Evolutionary conservation across 2,888 invertebrate genomes (phyloP), one percentile per base, ranked within the genome.

Genomic region (Lithosia quadra): DNA sequence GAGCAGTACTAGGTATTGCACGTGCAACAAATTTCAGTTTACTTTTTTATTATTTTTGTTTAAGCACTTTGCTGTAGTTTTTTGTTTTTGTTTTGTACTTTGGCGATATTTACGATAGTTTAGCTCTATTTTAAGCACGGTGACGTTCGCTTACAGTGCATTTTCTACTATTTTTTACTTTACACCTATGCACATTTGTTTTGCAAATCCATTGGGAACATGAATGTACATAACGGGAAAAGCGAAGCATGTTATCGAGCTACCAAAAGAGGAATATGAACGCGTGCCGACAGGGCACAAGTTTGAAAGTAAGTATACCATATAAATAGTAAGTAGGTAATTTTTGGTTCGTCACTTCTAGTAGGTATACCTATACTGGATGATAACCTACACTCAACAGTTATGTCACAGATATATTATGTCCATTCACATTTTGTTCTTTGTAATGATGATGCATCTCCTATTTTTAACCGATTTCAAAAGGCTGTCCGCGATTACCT

Each of bases 131-230:
- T 81, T 78, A 65, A 73, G 69, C 65, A 57, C 68, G 58, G 77
- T 79, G 71, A 76, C 70, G 77, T 72, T 71, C 74, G 68, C 69
- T 72, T 57, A 58, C 66, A 60, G 67, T 63, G 59, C 49, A n/a
- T 33, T 69, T 78, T 76, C 71, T 84, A 82, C 85, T 88, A 85
- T 77, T 85, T 84, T 75, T 28, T 28, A 28, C 28, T 79, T 77
- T 76, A 71, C 72, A 84, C 83, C 81, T 77, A 71, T 83, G 85
- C 79, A 84, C 43, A 43, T 43, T 43, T 8, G 28, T 28, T 5
- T n/a, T n/a, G n/a, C 28, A 28, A 84, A 79, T 84, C 82, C 78
- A 81, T 80, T 71, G 81, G 82, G 83, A 79, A 81, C 79, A 43
- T 7, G 18, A 43, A 18, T 39, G 39, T 7, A n/a, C n/a, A n/a